Base-by-base conservation (phyloP, 1,140 invertebrate species). In the Mycetomoellerius zeteki region DNA sequence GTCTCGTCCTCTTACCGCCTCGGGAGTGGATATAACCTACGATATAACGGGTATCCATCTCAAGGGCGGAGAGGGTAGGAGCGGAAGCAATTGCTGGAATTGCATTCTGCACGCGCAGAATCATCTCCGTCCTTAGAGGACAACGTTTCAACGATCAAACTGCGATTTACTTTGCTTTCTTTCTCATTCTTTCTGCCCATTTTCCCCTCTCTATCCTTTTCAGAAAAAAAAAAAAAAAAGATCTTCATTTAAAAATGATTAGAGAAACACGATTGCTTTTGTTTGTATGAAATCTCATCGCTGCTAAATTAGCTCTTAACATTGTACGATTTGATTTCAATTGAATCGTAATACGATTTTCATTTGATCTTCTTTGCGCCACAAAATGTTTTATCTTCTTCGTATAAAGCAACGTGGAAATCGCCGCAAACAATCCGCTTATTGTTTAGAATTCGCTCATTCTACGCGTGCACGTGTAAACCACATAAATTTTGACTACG, bases 1-100 rank as follows among this genome's bases (percentile, higher is more conserved):
- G 78, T 71, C 77, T 89, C 88, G 89, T 64, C 72, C 86, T 84
- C 76, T 82, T 64, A 86, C 60, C 73, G 52, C 85, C 88, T 87
- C 85, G 24, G 27, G 73, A 65, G 24, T 37, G 72, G 72, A 89
- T 90, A 84, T 84, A 78, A 87, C 88, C 85, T 69, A 43, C 85
- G 85, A 90, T 84, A 73, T 78, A 85, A 87, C 85, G 72, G 85
- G 72, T 78, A 50, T 86, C 85, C 78, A 82, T 73, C 77, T 71
- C 84, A 21, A 50, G 27, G 54, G 43, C 12, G 80, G 43, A 21
- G 37, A 27, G 19, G 67, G 6, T 47, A 47, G 33, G 52, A 33
- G 30, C 76, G 62, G 85, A 65, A 58, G 27, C 67, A 86, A 73
- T 90, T 67, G 60, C 47, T 84, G 12, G 65, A 78, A 90, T 75